Percentiles rank a stretch among this genome's conserved stretches.
Conservation (phyloP, 1,140 invertebrate species). For the Drosophila cardini region DNA sequence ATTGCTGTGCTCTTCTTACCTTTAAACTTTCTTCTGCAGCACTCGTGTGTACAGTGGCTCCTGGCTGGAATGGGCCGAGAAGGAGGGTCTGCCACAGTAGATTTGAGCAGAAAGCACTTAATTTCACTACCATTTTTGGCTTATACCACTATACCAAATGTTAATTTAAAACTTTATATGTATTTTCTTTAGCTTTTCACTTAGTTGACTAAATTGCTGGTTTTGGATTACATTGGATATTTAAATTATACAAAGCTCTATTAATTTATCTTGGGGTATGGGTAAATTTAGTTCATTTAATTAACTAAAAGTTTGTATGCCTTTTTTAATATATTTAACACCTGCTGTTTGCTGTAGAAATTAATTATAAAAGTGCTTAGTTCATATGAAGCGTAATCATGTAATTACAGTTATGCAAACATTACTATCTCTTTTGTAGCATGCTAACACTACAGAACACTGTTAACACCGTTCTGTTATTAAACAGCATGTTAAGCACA, state of each 20-base stretch:
- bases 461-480: neutral
- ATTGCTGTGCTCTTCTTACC: neutral
- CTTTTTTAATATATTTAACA: neutral
- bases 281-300: neutral
- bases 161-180: conserved; percentile 18
- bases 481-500: neutral
- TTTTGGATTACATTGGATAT: conserved; percentile 26
- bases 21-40: conserved; percentile 87
- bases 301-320: neutral
- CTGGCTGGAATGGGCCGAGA: conserved; percentile 90
- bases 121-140: neutral
- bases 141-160: neutral
- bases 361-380: neutral
- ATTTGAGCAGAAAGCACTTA: neutral
- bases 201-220: conserved; percentile 5
- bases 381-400: neutral
- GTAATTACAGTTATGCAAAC: neutral
- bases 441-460: too few species aligned
- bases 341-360: neutral
- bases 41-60: conserved; percentile 94
- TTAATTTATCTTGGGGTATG: neutral
- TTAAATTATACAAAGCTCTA: neutral
- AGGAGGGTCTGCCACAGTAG: conserved; percentile 57
- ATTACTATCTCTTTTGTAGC: neutral
- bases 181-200: conserved; percentile 4